Conservation (phyloP, 2,797 vertebrate genomes). For the Potorous gilbertii region DNA sequence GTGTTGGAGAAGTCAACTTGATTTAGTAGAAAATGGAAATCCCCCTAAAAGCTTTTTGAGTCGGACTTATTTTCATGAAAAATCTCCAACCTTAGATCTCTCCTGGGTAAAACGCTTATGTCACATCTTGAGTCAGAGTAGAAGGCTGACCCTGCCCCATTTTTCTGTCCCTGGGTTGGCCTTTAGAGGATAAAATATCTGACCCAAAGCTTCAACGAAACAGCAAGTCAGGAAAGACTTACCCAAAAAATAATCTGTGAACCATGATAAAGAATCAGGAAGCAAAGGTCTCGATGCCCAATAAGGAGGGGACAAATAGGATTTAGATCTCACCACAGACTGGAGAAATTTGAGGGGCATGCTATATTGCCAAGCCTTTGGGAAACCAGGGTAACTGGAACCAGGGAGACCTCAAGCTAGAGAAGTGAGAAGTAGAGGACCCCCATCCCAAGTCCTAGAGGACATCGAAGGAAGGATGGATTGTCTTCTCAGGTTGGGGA, state of each 20-base stretch:
- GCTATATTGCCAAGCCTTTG: neutral
- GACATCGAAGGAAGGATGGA: neutral
- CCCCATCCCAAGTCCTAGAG: neutral
- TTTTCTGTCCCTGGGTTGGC: slow-evolving; percentile 58
- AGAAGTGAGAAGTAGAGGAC: neutral
- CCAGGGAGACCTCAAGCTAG: neutral
- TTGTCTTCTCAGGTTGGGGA: neutral
- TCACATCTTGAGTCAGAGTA: neutral
- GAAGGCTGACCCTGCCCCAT: neutral
- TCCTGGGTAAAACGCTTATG: neutral
- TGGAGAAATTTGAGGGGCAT: rapidly evolving
- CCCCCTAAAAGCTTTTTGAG: neutral
- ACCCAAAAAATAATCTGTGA: slow-evolving; percentile 29
- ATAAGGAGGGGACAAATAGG: neutral
- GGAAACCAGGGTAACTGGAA: neutral
- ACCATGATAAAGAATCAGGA: slow-evolving; percentile 56
- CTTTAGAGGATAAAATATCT: slow-evolving; percentile 55
- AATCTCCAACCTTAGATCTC: neutral
- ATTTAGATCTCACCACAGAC: neutral
- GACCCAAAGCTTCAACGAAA: slow-evolving; percentile 51
- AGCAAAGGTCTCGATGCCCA: slow-evolving; percentile 49
- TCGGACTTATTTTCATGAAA: neutral
- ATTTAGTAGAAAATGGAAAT: no score
- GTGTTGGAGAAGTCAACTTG: neutral
- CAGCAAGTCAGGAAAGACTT: slow-evolving; percentile 60